A percentile compares a stretch with the other conserved stretches of the same genome.
Conservation (phyloP, 2,113 vertebrate genomes). For the Dipodomys spectabilis region DNA sequence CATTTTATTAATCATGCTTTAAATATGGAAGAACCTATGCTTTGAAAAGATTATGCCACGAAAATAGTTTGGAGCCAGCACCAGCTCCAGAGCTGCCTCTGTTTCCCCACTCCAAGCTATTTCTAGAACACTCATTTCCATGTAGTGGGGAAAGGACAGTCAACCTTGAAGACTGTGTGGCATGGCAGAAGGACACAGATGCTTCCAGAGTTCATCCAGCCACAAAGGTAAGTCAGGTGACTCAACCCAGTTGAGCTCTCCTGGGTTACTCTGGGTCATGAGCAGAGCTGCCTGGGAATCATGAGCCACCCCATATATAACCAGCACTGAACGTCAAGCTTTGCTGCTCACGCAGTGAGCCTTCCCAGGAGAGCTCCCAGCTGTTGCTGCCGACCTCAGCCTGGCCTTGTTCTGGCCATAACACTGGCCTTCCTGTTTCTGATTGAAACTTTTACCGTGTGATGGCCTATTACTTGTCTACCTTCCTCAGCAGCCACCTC, state of each 20-base stretch:
- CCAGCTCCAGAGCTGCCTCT: neutral
- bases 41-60: neutral
- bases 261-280: constrained; percentile 16
- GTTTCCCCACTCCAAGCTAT: neutral
- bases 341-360: constrained; percentile 53
- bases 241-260: neutral
- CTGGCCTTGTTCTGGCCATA: constrained; percentile 30
- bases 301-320: constrained; percentile 56
- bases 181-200: neutral
- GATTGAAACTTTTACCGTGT: constrained; percentile 50
- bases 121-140: neutral
- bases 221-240: constrained; percentile 60
- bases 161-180: neutral
- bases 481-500: constrained; percentile 63
- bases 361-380: constrained; percentile 73
- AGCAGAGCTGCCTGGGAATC: constrained; percentile 62
- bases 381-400: constrained; percentile 55
- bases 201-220: neutral
- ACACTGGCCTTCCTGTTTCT: constrained; percentile 58
- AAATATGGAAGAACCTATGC: neutral
- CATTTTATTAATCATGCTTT: constrained; percentile 3
- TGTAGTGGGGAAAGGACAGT: neutral
- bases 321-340: constrained; percentile 53
- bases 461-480: constrained; percentile 24
- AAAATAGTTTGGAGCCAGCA: neutral